Conservation (phyloP, 2,797 vertebrate genomes). For the Phoeniculus purpureus region DNA sequence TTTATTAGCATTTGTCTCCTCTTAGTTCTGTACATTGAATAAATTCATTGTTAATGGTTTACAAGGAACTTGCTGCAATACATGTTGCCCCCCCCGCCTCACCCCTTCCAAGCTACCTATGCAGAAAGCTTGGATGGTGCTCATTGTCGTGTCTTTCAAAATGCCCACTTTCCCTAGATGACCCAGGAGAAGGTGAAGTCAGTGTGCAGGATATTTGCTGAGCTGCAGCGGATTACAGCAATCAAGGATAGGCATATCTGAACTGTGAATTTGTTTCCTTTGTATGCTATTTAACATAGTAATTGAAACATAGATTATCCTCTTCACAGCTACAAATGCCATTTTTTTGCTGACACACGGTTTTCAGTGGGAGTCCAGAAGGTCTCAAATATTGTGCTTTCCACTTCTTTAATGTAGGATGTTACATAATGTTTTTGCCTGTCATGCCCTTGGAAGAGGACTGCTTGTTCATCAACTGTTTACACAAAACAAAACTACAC, state of each 20-base stretch:
- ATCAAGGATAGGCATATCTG: not conserved
- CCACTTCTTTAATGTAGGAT: not conserved
- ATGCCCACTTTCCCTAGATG: not conserved
- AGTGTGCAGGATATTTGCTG: not conserved
- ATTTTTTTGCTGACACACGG: not conserved
- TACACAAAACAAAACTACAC: constrained; percentile 38
- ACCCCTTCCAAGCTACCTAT: not conserved
- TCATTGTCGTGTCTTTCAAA: not conserved
- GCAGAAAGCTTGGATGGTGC: not conserved
- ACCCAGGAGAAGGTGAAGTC: not conserved
- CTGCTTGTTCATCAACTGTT: constrained; percentile 43
- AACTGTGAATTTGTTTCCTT: not conserved
- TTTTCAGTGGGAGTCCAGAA: not conserved
- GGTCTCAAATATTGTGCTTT: not conserved
- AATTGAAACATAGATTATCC: not conserved
- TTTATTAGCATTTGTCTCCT: constrained; percentile 22
- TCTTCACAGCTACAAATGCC: not conserved
- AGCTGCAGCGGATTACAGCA: not conserved
- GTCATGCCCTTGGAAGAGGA: constrained; percentile 43
- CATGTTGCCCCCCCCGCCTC: not conserved
- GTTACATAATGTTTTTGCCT: constrained; percentile 9
- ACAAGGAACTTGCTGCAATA: not conserved
- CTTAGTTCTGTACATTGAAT: constrained; percentile 27
- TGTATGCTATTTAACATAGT: not conserved
- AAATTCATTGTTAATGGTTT: constrained; percentile 11